A percentile compares a stretch with the other conserved stretches of the same genome.
Conservation (phyloP, 2,888 invertebrate species). For the Geophilus truncorum region DNA sequence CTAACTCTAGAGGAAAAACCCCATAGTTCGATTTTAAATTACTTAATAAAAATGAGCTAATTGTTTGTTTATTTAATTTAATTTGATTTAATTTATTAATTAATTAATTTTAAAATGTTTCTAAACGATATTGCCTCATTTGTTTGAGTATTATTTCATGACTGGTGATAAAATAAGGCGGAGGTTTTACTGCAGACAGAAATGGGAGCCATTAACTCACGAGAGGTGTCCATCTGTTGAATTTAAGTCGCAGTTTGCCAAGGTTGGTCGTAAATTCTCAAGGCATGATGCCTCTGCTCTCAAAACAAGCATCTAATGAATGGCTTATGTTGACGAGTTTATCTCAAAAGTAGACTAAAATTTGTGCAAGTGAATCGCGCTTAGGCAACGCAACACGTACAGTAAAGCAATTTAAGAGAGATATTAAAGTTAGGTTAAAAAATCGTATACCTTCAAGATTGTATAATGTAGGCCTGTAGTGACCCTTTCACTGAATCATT, state of each 20-base stretch:
- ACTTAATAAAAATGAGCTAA: background rate
- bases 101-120: background rate
- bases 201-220: background rate
- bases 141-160: background rate
- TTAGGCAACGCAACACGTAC: background rate
- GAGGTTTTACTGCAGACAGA: background rate
- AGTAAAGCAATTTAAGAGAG: background rate
- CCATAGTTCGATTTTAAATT: background rate
- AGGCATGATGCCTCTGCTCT: slow-evolving; percentile 9
- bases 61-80: background rate
- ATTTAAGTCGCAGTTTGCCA: slow-evolving; percentile 24
- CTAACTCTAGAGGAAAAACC: background rate
- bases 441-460: slow-evolving; percentile 34
- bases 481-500: slow-evolving; percentile 25
- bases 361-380: slow-evolving; percentile 3
- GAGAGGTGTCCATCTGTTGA: slow-evolving; percentile 25
- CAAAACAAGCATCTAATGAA: slow-evolving; percentile 21
- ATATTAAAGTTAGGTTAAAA: slow-evolving; percentile 30
- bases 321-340: slow-evolving; percentile 18
- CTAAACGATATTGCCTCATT: background rate
- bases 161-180: background rate
- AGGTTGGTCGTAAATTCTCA: slow-evolving; percentile 25
- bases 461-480: slow-evolving; percentile 30
- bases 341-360: background rate
- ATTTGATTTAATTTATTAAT: background rate